Base-by-base conservation (phyloP, 2,888 invertebrate genomes). In the Drosophila macrothrix region DNA sequence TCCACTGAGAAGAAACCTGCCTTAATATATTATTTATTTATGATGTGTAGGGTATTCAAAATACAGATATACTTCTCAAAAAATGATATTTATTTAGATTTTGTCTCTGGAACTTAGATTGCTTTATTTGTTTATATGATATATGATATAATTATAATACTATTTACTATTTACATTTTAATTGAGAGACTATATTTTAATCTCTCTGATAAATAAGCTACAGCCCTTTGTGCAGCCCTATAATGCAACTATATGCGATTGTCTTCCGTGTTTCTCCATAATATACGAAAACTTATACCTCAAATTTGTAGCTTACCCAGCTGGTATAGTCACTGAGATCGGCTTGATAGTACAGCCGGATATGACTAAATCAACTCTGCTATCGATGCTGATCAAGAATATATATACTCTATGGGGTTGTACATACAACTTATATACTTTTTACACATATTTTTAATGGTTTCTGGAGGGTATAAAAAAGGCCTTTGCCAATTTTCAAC, bases 401-500 rank as follows among this genome's bases (percentile, higher is more conserved):
- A 25, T 46, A 46, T 46, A 25, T 16, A 9, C 22, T 16, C 14
- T 9, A 9, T 16, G 46, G 22, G 46, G 46, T 25, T 1, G 28
- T 43, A 43, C 12, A 22, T 14, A 14, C 9, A 46, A 16, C 4
- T 46, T 46, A 25, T 46, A 25, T 25, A 16, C 25, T 46, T 46
- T 25, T 7, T 46, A 16, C 16, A 46, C 16, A 25, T 9, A 16
- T 16, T 46, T 16, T 25, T 25, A 25, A 25, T 25, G 46, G 25
- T 25, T 25, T 16, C 28, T 9, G 46, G 46, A 46, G 50, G 19
- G 50, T 50, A 37, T 4, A 55, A 35, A 54, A 39, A 39, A 14
- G 39, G 19, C 41, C 29, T 16, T 55, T 25, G 46, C 31, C 29
- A 33, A 49, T 19, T 39, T 67, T 43, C n/a, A 19, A 37, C 39